These are phyloP conservation scores for Stegostoma tigrinum DNA, from an alignment of 2,113 vertebrate species.

Conservation along the genomic window DNA sequence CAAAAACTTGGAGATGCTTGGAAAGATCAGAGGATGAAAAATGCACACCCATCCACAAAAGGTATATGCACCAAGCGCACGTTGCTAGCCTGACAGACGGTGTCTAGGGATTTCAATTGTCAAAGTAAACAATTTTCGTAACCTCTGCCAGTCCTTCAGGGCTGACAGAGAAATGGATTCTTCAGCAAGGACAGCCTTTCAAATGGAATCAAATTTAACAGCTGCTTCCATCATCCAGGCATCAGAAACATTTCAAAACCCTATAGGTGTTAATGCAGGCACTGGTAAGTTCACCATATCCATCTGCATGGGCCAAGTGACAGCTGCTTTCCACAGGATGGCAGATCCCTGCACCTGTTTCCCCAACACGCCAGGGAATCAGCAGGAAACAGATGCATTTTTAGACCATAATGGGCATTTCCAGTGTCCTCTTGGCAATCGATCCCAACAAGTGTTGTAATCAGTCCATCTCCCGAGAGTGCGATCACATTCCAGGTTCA, in stretches of 20 bases:
- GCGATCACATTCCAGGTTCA: background rate
- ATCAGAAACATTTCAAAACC: slow-evolving; percentile 20
- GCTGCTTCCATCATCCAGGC: slow-evolving; percentile 13
- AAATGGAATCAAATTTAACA: background rate
- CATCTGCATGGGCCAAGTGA: slow-evolving; percentile 19
- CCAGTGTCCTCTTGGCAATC: background rate
- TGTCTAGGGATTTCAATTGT: background rate
- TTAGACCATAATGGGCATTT: background rate
- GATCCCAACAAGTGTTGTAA: background rate
- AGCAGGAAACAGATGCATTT: slow-evolving; percentile 1
- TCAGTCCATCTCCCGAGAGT: background rate
- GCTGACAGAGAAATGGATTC: background rate
- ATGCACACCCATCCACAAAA: background rate
- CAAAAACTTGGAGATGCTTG: background rate
- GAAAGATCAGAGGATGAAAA: background rate
- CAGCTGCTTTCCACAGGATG: slow-evolving; percentile 18
- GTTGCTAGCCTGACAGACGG: background rate
- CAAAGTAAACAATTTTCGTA: slow-evolving; percentile 23
- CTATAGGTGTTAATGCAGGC: slow-evolving; percentile 23
- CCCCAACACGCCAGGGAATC: background rate
- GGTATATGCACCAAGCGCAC: background rate
- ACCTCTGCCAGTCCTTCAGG: background rate
- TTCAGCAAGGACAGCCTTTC: background rate
- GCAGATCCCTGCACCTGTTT: slow-evolving; percentile 10
- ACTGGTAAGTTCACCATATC: background rate